Evolutionary conservation across 1,140 invertebrate species (phyloP), one percentile per base, ranked within the genome.

Genomic region (Eupeodes corollae): DNA sequence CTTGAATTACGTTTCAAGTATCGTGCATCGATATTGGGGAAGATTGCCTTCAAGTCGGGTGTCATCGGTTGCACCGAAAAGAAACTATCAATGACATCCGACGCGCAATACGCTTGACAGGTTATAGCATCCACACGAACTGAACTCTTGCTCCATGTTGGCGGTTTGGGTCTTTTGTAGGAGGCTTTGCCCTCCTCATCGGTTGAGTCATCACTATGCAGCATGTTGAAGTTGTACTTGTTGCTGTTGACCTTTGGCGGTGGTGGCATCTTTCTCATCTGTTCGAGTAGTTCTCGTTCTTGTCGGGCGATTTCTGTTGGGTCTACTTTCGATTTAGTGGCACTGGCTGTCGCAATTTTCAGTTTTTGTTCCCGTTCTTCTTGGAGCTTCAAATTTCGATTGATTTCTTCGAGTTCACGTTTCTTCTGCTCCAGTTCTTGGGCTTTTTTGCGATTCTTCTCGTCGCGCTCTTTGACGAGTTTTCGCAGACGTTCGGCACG

Each of bases 1-100:
- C 80, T 83, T 1, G 83, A 86, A 33, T 81, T 83, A 26, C 82
- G 73, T 55, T 80, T 77, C 44, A 84, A 69, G 44, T 75, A 73
- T 30, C 63, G 70, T 40, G 75, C 74, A 56, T 80, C 77, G 52
- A 84, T 83, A 44, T 67, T 68, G 14, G 77, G 73, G 66, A 85
- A 85, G 21, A 86, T 72, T 51, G 76, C 73, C 34, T 71, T 67
- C 35, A 86, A 69, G 73, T 86, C 77, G 1, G 79, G 78, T 1
- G 74, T 77, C 52, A 77, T 78, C 43, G 73, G 73, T 39, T 73
- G 73, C n/a, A 76, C 71, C 30, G 73, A 74, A 63, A 83, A 84
- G 49, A 82, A 73, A 37, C 60, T 69, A 52, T 78, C 76, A 32
- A 80, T 63, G 39, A 68, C 52, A 9, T 56, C 46, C 1, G 69